Percentiles rank a stretch among this genome's conserved stretches.
Conservation (phyloP, 2,888 invertebrate genomes). For the Trissonchulus sp. region DNA sequence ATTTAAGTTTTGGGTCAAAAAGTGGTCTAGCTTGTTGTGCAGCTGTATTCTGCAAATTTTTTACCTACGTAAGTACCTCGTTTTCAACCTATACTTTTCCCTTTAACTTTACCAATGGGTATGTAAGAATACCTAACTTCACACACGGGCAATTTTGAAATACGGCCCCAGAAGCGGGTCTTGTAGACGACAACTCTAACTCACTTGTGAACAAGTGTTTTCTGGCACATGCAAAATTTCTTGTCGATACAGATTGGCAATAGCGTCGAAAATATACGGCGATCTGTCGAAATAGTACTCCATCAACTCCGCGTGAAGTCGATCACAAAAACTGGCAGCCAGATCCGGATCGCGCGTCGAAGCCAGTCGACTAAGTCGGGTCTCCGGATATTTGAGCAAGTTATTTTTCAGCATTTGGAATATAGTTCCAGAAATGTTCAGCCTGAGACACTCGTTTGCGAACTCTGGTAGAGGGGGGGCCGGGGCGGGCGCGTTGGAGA, state of each 20-base stretch:
- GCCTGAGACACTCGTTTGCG: neutral
- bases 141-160: too few relatives aligned
- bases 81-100: too few relatives aligned
- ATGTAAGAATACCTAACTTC: too few relatives aligned
- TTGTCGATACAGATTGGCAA: neutral
- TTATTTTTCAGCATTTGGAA: neutral
- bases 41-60: too few relatives aligned
- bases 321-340: neutral
- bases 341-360: neutral
- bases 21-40: too few relatives aligned
- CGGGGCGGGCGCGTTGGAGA: too few relatives aligned
- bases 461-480: neutral
- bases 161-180: too few relatives aligned
- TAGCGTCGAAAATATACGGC: neutral
- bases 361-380: neutral
- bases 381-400: neutral
- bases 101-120: too few relatives aligned
- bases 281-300: neutral
- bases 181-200: too few relatives aligned
- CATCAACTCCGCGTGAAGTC: neutral
- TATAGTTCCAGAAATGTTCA: neutral
- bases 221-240: neutral
- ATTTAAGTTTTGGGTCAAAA: too few relatives aligned
- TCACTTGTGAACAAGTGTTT: neutral
- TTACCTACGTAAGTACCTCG: too few relatives aligned